phyloP scores from a whole-genome alignment of 2,797 vertebrate genomes.

The Brotula barbata region DNA sequence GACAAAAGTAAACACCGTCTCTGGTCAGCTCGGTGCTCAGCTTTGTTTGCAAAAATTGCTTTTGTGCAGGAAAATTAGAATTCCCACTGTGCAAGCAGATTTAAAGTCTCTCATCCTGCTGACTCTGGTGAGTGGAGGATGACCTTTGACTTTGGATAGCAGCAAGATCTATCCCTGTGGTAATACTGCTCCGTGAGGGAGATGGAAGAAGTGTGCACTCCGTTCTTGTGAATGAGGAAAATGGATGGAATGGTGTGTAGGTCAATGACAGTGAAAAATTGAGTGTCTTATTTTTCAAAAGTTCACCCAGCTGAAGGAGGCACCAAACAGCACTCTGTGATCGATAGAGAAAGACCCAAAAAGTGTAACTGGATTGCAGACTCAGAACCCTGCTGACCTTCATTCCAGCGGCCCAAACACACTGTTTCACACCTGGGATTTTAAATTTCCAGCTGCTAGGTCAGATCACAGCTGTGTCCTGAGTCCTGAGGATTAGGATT shows the following conservation, averaged over 20 bases:
- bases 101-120: constrained; percentile 33
- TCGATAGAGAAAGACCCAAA: too few relatives aligned
- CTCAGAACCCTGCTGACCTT: constrained; percentile 26
- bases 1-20: background rate
- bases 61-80: background rate
- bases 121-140: constrained; percentile 38
- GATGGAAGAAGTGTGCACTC: constrained; percentile 18
- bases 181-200: constrained; percentile 35
- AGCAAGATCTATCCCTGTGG: constrained; percentile 34
- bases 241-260: too few relatives aligned
- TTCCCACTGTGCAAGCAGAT: constrained; percentile 26
- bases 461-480: constrained; percentile 9
- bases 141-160: constrained; percentile 46
- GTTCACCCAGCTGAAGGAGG: background rate
- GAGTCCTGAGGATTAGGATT: constrained; percentile 5
- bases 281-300: constrained; percentile 12
- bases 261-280: too few relatives aligned
- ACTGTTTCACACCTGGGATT: constrained; percentile 11
- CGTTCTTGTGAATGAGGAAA: too few relatives aligned
- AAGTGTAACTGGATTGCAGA: background rate
- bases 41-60: background rate
- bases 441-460: constrained; percentile 8
- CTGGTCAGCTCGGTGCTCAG: background rate
- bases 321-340: constrained; percentile 10
- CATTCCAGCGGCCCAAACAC: background rate